Conservation (phyloP, 2,797 vertebrate genomes). For the Fistularia tabacaria region DNA sequence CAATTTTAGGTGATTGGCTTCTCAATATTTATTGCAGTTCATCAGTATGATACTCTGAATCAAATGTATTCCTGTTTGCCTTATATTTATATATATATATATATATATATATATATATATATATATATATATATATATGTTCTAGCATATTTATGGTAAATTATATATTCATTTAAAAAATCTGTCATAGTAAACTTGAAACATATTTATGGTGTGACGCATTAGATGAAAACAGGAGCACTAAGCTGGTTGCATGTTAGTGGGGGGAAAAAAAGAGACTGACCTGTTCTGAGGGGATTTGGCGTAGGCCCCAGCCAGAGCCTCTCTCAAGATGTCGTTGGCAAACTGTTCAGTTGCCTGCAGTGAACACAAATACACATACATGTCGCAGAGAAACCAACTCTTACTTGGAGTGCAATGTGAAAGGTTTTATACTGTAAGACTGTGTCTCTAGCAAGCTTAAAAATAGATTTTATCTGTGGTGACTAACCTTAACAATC, state of each 20-base stretch:
- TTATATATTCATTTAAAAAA: too few relatives aligned
- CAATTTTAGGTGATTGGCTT: neutral
- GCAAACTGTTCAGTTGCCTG: conserved; percentile 94
- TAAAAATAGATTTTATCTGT: neutral
- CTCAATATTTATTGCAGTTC: neutral
- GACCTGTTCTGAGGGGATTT: conserved; percentile 92
- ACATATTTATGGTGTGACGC: neutral
- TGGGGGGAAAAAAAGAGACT: conserved; percentile 18
- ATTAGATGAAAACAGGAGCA: conserved; percentile 22
- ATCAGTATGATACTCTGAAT: neutral
- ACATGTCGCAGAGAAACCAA: neutral
- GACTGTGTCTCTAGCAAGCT: conserved; percentile 16
- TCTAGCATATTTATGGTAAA: too few relatives aligned
- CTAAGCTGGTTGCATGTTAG: conserved; percentile 21
- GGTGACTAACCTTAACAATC: conserved; percentile 87
- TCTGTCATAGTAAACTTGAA: too few relatives aligned
- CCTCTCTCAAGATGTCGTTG: conserved; percentile 90
- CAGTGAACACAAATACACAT: conserved; percentile 11
- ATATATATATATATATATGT: neutral
- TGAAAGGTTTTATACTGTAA: conserved; percentile 18
- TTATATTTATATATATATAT: neutral
- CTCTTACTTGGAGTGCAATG: conserved; percentile 9
- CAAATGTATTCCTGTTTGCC: neutral
- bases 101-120: too few relatives aligned
- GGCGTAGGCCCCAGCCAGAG: conserved; percentile 84